Conservation (phyloP, 2,113 vertebrate species). For the Elanoides forficatus region DNA sequence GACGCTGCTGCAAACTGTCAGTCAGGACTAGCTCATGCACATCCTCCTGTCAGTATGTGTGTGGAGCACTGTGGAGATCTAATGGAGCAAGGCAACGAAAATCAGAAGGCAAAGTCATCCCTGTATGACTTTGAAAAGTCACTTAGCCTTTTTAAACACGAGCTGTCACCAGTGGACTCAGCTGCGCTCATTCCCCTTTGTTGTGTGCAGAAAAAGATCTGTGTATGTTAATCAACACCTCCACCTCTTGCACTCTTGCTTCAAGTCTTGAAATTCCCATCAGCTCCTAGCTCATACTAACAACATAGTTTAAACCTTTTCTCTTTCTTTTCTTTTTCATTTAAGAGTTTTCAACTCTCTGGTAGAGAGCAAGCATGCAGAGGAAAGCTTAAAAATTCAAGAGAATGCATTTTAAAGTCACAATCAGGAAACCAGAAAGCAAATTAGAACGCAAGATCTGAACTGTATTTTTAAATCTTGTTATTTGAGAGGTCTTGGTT, state of each 20-base stretch:
- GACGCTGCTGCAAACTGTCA: neutral
- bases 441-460: neutral
- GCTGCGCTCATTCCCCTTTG: neutral
- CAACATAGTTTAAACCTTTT: neutral
- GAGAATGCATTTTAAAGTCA: neutral
- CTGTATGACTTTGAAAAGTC: slow-evolving; percentile 33
- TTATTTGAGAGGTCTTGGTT: neutral
- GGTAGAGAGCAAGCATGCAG: neutral
- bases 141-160: neutral
- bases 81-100: neutral
- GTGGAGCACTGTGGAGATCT: neutral
- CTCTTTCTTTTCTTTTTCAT: neutral
- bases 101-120: slow-evolving; percentile 7
- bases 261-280: neutral
- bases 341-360: neutral
- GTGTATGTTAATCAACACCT: neutral
- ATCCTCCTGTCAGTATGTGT: neutral
- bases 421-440: neutral
- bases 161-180: neutral
- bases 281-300: neutral
- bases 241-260: neutral
- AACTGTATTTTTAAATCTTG: neutral
- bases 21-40: neutral
- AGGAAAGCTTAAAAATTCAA: neutral
- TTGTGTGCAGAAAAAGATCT: neutral